Evolutionary conservation across 2,888 invertebrate genomes (phyloP).

Genomic region (Podabrus alpinus): DNA sequence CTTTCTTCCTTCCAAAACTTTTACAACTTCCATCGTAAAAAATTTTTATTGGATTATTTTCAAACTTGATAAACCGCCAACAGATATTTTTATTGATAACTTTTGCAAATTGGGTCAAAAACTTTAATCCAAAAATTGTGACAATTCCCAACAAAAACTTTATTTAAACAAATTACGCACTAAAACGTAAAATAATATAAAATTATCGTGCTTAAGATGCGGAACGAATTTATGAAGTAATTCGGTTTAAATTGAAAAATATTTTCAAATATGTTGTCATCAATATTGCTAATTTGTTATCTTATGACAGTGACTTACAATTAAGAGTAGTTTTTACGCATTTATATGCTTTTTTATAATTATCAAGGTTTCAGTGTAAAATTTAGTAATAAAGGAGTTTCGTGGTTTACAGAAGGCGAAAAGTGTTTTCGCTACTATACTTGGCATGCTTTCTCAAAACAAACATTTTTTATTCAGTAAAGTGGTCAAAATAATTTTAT

Average conservation of each 20-base stretch:
- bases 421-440: not conserved
- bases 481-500: not conserved
- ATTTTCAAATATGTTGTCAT: not conserved
- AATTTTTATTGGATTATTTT: not conserved
- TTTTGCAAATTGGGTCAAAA: not conserved
- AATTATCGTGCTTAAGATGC: not conserved
- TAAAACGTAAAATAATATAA: not conserved
- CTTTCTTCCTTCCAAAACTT: not conserved
- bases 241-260: not conserved
- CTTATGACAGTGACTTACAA: not conserved
- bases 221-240: not conserved
- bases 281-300: not conserved
- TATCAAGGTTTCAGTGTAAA: not conserved
- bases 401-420: not conserved
- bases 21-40: not conserved
- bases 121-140: not conserved
- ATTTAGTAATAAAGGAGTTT: not conserved
- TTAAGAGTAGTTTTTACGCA: not conserved
- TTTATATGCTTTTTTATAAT: not conserved
- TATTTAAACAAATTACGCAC: not conserved
- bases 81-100: constrained; percentile 4
- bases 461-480: not conserved
- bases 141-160: not conserved
- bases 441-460: not conserved
- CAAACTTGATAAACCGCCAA: not conserved